phyloP scores from a whole-genome alignment of 2,113 vertebrate species.

The Alexandromys fortis region DNA sequence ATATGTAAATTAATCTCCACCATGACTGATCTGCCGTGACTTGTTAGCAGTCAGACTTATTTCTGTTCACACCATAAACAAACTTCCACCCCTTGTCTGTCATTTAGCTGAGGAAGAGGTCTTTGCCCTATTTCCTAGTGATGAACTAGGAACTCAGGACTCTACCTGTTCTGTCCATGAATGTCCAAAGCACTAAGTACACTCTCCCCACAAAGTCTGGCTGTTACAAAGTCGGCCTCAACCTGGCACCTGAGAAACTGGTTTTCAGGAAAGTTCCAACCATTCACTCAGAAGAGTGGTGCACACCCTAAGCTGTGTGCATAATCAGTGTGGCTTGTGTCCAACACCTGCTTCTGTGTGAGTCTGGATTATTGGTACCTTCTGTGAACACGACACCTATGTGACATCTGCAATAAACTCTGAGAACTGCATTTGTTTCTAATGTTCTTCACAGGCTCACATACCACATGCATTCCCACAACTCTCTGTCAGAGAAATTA shows the following conservation, averaged over 20 bases:
- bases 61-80: background rate
- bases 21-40: too few species aligned
- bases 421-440: background rate
- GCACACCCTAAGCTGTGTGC: background rate
- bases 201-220: background rate
- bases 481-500: background rate
- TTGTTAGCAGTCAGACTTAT: background rate
- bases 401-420: background rate
- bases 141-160: background rate
- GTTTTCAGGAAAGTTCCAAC: background rate
- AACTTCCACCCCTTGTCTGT: background rate
- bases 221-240: background rate
- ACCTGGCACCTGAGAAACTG: background rate
- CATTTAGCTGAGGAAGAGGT: background rate
- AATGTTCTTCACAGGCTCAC: background rate
- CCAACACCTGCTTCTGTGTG: background rate
- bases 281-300: background rate
- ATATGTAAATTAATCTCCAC: background rate
- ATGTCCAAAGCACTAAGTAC: background rate
- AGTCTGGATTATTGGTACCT: background rate
- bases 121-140: background rate
- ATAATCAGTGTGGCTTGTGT: background rate
- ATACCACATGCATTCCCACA: background rate
- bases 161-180: background rate
- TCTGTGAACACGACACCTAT: background rate